Percentiles rank a stretch among this genome's conserved stretches.
Conservation (phyloP, 2,113 vertebrate genomes). For the Tragelaphus scriptus region DNA sequence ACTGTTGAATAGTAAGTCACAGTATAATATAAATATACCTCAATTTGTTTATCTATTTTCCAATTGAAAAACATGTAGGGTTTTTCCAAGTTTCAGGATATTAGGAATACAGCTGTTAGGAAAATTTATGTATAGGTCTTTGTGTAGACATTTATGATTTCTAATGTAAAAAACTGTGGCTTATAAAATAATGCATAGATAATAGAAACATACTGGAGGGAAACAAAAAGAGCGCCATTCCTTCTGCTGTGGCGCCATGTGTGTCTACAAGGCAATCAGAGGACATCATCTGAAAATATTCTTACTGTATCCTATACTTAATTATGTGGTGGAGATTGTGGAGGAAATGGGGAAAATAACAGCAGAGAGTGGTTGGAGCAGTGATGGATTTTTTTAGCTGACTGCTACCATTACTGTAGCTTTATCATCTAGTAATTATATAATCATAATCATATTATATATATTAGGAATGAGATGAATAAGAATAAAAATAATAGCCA, state of each 20-base stretch:
- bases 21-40: rapidly evolving
- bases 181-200: background rate
- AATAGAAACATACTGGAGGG: background rate
- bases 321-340: too few species aligned
- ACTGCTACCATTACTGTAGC: background rate
- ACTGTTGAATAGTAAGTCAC: background rate
- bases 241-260: background rate
- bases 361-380: background rate
- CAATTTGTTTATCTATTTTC: background rate
- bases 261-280: background rate
- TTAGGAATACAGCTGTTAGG: background rate
- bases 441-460: background rate
- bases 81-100: background rate
- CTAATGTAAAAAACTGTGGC: too few species aligned
- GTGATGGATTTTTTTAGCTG: background rate
- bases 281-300: background rate
- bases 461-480: background rate
- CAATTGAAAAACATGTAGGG: background rate
- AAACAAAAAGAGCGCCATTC: background rate
- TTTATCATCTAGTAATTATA: background rate
- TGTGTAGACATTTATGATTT: background rate
- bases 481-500: background rate
- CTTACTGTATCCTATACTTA: background rate
- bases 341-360: background rate
- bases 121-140: background rate